Evolutionary conservation across 1,140 invertebrate genomes (phyloP).

Genomic region (Drosophila pseudoobscura): DNA sequence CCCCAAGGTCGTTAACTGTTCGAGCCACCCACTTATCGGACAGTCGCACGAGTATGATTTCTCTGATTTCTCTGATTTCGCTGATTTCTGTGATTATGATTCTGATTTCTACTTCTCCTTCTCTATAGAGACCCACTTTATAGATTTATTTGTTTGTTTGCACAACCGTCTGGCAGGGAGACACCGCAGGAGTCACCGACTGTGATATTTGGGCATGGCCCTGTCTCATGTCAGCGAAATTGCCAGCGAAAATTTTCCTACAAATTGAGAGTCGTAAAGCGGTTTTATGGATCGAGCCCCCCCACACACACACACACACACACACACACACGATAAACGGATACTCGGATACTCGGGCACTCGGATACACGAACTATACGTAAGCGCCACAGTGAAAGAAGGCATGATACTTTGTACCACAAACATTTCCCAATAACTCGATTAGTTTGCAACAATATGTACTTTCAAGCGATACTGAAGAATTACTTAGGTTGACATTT

Average conservation of each 20-base stretch:
- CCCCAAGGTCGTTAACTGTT: slow-evolving; percentile 21
- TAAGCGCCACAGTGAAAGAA: no score
- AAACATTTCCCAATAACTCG: slow-evolving; percentile 46
- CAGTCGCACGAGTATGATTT: slow-evolving; percentile 19
- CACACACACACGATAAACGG: not conserved
- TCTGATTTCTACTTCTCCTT: slow-evolving; percentile 5
- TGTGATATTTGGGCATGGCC: slow-evolving; percentile 36
- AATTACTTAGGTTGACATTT: not conserved
- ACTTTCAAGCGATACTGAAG: slow-evolving; percentile 4
- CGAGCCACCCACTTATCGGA: slow-evolving; percentile 34
- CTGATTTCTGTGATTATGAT: slow-evolving; percentile 1
- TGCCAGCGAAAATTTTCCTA: slow-evolving; percentile 67
- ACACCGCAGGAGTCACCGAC: slow-evolving; percentile 24
- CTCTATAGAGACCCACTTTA: slow-evolving; percentile 20
- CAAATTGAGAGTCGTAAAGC: slow-evolving; percentile 46
- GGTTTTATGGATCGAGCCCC: slow-evolving; percentile 49
- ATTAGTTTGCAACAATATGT: slow-evolving; percentile 10
- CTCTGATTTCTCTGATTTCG: slow-evolving; percentile 3
- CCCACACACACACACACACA: not conserved
- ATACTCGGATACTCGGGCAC: no score
- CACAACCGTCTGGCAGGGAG: slow-evolving; percentile 50
- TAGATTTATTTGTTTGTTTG: slow-evolving; percentile 59
- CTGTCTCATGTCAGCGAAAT: slow-evolving; percentile 34
- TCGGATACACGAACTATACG: no score
- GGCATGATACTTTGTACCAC: slow-evolving; percentile 3